These are phyloP conservation scores for Rousettus madagascariensis DNA, from an alignment of 2,797 vertebrate genomes.

Conservation along the genomic window DNA sequence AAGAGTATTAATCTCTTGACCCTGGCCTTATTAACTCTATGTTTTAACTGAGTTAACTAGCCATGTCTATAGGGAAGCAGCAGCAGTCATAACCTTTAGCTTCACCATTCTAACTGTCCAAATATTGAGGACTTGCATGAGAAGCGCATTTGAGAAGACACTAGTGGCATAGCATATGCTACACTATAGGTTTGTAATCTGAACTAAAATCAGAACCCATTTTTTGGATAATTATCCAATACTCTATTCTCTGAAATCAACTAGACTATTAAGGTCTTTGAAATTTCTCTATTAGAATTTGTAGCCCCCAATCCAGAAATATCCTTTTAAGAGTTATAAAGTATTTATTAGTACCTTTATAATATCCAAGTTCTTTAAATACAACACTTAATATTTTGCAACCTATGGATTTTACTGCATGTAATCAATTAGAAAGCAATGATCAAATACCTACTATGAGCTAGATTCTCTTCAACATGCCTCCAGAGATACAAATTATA, in stretches of 20 bases:
- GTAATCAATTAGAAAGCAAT: slow-evolving; percentile 3
- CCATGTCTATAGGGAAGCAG: not conserved
- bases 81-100: slow-evolving; percentile 11
- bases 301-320: not conserved
- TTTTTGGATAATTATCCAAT: slow-evolving; percentile 4
- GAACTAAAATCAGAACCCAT: slow-evolving; percentile 34
- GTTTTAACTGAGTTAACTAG: slow-evolving; percentile 33
- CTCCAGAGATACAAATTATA: not conserved
- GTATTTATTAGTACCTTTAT: not conserved
- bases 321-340: not conserved
- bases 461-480: not conserved
- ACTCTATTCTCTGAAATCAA: slow-evolving; percentile 15
- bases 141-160: slow-evolving; percentile 2
- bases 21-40: slow-evolving; percentile 18
- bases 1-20: slow-evolving; percentile 7
- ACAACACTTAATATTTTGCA: not conserved
- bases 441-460: not conserved
- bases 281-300: not conserved
- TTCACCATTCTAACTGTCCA: not conserved
- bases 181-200: not conserved
- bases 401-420: not conserved
- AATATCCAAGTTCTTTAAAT: not conserved
- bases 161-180: not conserved
- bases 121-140: slow-evolving; percentile 37
- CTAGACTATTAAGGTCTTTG: not conserved